Evolutionary conservation across 37 sponge, comb jelly and placozoan genomes (phyloP), one percentile per base, ranked within the genome.

Genomic region (Haliclona indistincta): DNA sequence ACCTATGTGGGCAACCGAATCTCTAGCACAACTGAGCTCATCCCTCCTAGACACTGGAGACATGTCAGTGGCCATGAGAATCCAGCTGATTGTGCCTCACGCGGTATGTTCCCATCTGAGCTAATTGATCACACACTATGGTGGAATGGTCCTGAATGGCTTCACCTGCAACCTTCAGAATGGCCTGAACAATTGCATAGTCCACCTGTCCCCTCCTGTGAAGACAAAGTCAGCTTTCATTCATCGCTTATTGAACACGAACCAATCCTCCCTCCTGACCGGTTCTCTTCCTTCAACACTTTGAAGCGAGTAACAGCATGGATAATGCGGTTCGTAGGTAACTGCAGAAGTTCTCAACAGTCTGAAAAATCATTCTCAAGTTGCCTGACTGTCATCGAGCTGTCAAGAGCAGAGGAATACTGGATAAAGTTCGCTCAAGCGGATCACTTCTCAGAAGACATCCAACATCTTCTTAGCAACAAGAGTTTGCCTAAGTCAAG

Each of bases 271-370:
- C 64, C 75, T 8, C n/a, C n/a, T 22, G 75, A 75, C 47, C 40
- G 43, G 62, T 61, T 62, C 64, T 67, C 67, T 20, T 49, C 53
- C 5, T 77, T 73, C 53, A 51, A 22, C 34, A 64, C 33, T 10
- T 54, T 81, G 10, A 52, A 39, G 54, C 36, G 77, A 42, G 54
- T 83, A 29, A 83, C 84, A 33, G 76, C 80, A 33, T 79, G 77
- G 84, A 33, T 68, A 15, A 26, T 68, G 4, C 51, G 84, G 13
- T 83, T 83, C 53, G 62, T 68, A 0, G 10, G 15, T 17, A 83
- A 83, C 64, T 83, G 76, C 45, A 74, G 54, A 35, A 10, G 15
- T 15, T 47, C 51, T 15, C 51, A 47, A 47, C 51, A 47, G 15
- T 10, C 15, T 47, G 15, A 61, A 10, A 30, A 23, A 19, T n/a